Conservation (phyloP, 2,797 vertebrate species). For the Bovichtus variegatus region DNA sequence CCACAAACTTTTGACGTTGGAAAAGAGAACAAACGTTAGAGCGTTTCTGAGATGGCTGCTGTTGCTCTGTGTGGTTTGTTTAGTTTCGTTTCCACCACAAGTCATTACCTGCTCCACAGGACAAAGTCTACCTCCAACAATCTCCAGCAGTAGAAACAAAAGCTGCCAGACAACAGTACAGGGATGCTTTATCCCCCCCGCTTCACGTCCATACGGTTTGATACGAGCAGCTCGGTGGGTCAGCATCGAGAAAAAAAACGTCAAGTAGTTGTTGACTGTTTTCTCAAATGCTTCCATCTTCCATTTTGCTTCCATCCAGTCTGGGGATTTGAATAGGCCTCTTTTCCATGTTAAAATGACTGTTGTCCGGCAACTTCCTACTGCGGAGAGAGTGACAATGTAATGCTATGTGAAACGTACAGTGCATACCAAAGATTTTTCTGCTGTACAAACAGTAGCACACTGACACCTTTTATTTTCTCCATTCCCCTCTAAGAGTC, state of each 20-base stretch:
- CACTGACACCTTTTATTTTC: conserved; percentile 31
- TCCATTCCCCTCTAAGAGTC: not conserved
- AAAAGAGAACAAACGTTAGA: not conserved
- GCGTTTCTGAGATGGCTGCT: conserved; percentile 4
- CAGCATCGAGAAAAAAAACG: not conserved
- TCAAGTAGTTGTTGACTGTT: not conserved
- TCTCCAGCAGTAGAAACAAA: conserved; percentile 46
- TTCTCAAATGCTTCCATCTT: conserved; percentile 14
- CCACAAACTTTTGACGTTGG: not conserved
- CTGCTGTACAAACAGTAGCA: conserved; percentile 71
- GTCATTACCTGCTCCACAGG: conserved; percentile 45
- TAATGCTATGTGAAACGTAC: conserved; percentile 63
- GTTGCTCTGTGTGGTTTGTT: conserved; percentile 8
- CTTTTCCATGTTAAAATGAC: not conserved
- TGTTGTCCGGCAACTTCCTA: conserved; percentile 36
- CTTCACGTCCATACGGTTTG: not conserved
- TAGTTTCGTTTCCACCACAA: not conserved
- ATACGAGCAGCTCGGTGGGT: conserved; percentile 1
- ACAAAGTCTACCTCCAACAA: conserved; percentile 75
- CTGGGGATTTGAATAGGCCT: conserved; percentile 2
- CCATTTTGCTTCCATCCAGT: conserved; percentile 23
- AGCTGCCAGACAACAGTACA: conserved; percentile 44
- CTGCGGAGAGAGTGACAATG: conserved; percentile 57
- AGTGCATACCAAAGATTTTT: conserved; percentile 84
- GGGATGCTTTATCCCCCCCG: not conserved